These are phyloP conservation scores for Cantharis rufa DNA, from an alignment of 2,888 invertebrate genomes.

Conservation along the genomic window DNA sequence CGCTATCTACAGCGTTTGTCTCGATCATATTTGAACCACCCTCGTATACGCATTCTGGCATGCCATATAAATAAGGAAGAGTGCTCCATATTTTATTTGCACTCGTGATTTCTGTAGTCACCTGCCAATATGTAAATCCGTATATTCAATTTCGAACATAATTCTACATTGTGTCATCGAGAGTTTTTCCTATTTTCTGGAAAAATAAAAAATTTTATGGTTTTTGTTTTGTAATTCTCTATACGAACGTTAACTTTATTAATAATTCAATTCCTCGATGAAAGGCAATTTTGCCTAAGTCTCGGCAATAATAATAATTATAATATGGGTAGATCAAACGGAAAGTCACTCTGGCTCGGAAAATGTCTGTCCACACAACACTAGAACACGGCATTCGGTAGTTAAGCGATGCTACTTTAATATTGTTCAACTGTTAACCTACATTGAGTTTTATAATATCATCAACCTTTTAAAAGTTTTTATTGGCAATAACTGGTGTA, in stretches of 20 bases:
- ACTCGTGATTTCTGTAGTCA: neutral
- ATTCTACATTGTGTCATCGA: neutral
- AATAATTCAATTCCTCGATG: neutral
- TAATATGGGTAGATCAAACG: neutral
- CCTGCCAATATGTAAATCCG: neutral
- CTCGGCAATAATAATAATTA: neutral
- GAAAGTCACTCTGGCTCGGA: neutral
- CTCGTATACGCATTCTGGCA: too few relatives aligned
- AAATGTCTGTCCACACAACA: neutral
- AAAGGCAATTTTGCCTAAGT: neutral
- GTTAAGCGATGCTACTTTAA: neutral
- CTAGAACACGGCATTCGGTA: neutral
- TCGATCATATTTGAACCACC: too few relatives aligned
- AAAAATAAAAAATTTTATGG: neutral
- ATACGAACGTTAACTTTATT: neutral
- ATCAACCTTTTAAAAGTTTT: neutral
- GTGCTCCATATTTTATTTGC: neutral
- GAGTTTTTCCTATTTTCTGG: neutral
- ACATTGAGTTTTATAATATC: neutral
- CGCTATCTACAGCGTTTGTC: too few relatives aligned
- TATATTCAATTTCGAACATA: neutral
- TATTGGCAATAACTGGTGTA: neutral
- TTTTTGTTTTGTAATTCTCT: neutral
- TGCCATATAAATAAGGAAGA: neutral
- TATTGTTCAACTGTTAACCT: neutral